Evolutionary conservation across 1,140 invertebrate species (phyloP).

Genomic region (Anoplophora glabripennis): DNA sequence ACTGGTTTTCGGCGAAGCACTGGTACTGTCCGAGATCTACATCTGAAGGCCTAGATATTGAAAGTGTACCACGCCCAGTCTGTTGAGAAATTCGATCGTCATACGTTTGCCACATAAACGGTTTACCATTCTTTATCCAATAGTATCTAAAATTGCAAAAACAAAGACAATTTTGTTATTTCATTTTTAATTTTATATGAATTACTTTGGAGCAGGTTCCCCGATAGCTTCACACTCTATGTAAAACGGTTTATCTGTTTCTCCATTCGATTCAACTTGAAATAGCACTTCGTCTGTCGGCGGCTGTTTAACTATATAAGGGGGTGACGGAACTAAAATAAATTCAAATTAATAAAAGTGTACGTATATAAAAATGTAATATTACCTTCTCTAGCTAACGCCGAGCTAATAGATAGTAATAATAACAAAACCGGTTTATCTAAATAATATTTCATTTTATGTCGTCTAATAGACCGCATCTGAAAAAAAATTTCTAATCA

Average conservation of each 20-base stretch:
- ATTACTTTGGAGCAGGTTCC: constrained; percentile 83
- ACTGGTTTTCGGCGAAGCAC: constrained; percentile 94
- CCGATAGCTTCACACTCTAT: constrained; percentile 94
- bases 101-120: constrained; percentile 86
- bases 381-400: constrained; percentile 12
- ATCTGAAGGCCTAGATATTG: constrained; percentile 82
- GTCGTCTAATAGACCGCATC: constrained; percentile 1
- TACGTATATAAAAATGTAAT: neutral
- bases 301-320: constrained; percentile 83
- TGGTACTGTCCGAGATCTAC: constrained; percentile 96
- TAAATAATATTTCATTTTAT: constrained; percentile 14
- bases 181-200: constrained; percentile 28
- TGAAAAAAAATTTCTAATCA: constrained; percentile 1
- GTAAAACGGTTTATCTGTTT: constrained; percentile 90
- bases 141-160: constrained; percentile 67
- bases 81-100: constrained; percentile 92
- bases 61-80: constrained; percentile 85
- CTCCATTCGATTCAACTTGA: constrained; percentile 77
- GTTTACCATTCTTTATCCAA: constrained; percentile 95
- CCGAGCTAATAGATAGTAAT: constrained; percentile 12
- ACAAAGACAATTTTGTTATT: constrained; percentile 6
- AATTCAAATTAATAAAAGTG: neutral
- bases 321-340: constrained; percentile 78
- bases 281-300: constrained; percentile 86
- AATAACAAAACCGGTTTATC: constrained; percentile 7